These are phyloP conservation scores for Oxyura jamaicensis DNA, from an alignment of 2,113 vertebrate species.

Conservation along the genomic window DNA sequence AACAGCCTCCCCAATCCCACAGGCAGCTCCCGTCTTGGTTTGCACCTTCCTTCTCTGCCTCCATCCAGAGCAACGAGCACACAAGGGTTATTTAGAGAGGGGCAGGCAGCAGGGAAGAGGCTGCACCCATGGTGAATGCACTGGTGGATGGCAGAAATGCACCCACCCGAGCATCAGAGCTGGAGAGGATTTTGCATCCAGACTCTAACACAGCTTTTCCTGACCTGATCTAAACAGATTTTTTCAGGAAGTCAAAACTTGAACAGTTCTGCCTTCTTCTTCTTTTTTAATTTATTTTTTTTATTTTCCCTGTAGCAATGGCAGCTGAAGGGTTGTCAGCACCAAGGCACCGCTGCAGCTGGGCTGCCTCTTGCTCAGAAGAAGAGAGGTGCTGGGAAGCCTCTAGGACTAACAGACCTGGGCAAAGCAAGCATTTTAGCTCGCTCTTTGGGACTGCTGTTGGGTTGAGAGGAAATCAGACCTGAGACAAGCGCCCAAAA, in stretches of 20 bases:
- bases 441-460: background rate
- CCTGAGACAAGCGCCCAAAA: background rate
- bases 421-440: background rate
- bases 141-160: background rate
- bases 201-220: background rate
- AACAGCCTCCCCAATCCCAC: background rate
- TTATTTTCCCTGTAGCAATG: background rate
- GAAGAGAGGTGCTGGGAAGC: background rate
- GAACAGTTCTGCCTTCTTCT: conserved; percentile 26
- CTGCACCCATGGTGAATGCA: background rate
- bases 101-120: background rate
- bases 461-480: background rate
- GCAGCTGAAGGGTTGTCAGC: conserved; percentile 10
- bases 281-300: background rate
- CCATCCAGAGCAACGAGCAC: background rate
- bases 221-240: conserved; percentile 1
- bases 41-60: background rate
- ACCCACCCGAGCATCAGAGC: background rate
- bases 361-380: background rate
- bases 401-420: background rate
- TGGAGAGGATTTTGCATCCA: background rate
- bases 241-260: conserved; percentile 47
- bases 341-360: background rate
- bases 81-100: background rate
- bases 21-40: background rate